Base-by-base conservation (phyloP, 2,113 vertebrate species). In the Cromileptes altivelis region DNA sequence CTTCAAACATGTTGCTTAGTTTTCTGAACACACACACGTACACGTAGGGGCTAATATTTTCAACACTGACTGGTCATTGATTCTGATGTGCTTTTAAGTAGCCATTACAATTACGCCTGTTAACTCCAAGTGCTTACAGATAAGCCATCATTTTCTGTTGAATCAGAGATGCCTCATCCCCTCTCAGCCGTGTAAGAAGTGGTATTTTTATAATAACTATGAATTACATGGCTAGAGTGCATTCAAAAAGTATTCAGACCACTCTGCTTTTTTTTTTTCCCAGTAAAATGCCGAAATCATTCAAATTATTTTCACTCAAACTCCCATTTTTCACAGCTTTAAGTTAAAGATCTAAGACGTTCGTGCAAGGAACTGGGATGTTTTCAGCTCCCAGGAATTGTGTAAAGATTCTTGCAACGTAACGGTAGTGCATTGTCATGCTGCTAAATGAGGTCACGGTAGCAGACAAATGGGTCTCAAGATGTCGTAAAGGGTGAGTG, bases 31-130 rank as follows among this genome's bases (percentile, higher is more conserved):
- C 42, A 17, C 47, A 3, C 5, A 12, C 12, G 1, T 30, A 30
- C 30, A 50, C 27, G 53, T 2, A 1, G 9, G 23, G 11, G 13
- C 42, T 37, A 45, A 11, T 62, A 33, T 61, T 37, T 71, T 58
- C 53, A 2, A 67, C 47, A 17, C n/a, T n/a, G 33, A 40, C 33
- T 53, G 52, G 53, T 79, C 10, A 69, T 73, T 17, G 53, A 74
- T 71, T 47, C 14, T 10, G 58, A 84, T 68, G 53, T 30, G 15
- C 25, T 57, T 47, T 83, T 71, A 58, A 73, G 57, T 23, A 60
- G 37, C 47, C 47, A 42, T 73, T 63, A 50, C 75, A 47, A 53
- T 62, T 30, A 58, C 3, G n/a, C 14, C 52, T 65, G 50, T 75
- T 61, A 61, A 68, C 67, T 45, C 50, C 6, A 64, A 52, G 67